Conservation (phyloP, 2,113 vertebrate species). For the Eulemur rufifrons region DNA sequence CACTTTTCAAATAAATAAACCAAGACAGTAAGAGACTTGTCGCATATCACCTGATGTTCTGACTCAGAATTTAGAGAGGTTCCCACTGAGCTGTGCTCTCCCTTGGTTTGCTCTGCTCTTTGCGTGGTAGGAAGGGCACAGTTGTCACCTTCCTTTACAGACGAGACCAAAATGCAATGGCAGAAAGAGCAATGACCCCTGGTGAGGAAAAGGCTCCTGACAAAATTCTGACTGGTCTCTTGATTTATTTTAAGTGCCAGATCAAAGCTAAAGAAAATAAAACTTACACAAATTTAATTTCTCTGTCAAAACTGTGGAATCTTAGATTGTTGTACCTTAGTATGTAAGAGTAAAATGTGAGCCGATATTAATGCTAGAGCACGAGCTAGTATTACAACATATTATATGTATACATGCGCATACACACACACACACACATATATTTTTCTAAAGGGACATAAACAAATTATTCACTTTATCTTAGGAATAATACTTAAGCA, state of each 20-base stretch:
- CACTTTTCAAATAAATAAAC: not conserved
- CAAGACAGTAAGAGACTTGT: not conserved
- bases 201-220: not conserved
- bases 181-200: not conserved
- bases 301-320: not conserved
- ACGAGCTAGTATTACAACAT: not conserved
- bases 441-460: not conserved
- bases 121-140: not conserved
- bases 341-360: not conserved
- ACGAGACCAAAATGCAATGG: not conserved
- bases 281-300: not conserved
- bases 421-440: not conserved
- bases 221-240: not conserved
- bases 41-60: not conserved
- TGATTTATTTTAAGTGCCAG: slow-evolving; percentile 10
- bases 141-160: not conserved
- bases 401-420: not conserved
- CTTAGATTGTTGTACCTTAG: not conserved
- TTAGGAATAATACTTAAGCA: slow-evolving; percentile 38
- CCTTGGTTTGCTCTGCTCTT: slow-evolving; percentile 11
- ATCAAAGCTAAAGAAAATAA: not conserved
- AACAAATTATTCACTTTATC: not conserved
- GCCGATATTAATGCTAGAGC: not conserved
- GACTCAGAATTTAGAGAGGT: not conserved
- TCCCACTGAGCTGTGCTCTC: not conserved